Evolutionary conservation across 2,113 vertebrate genomes (phyloP).

Genomic region (Calyptomena viridis): DNA sequence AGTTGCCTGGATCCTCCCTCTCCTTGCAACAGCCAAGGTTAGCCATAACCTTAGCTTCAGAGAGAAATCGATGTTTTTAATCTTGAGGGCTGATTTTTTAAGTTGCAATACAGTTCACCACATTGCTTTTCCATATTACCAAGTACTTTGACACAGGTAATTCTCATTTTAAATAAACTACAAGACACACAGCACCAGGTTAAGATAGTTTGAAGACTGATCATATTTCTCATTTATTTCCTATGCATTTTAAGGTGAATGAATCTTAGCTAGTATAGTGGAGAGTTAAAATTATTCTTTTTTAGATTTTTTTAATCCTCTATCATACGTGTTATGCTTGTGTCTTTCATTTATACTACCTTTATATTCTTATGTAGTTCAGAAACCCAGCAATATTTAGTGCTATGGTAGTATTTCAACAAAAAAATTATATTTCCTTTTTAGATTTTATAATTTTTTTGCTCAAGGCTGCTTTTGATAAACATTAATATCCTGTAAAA

Average conservation of each 20-base stretch:
- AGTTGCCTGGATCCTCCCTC: neutral
- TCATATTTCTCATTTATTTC: neutral
- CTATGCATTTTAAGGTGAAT: neutral
- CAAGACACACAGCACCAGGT: neutral
- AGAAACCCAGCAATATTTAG: neutral
- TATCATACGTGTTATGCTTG: neutral
- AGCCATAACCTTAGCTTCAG: neutral
- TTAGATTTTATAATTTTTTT: neutral
- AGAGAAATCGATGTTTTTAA: neutral
- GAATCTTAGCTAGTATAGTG: neutral
- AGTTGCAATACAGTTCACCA: neutral
- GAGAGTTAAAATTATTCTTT: neutral
- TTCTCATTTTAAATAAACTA: neutral
- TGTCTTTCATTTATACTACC: neutral
- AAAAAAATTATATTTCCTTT: neutral
- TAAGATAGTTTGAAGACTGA: neutral
- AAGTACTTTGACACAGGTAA: neutral
- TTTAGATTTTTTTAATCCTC: neutral
- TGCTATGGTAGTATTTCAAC: neutral
- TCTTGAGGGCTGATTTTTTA: conserved; percentile 15
- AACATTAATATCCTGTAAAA: neutral
- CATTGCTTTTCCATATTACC: neutral
- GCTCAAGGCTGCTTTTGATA: neutral
- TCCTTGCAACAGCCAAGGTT: neutral
- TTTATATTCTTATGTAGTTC: neutral